These are phyloP conservation scores for Hypocryptadius cinnamomeus DNA, from an alignment of 2,113 vertebrate genomes.

Conservation along the genomic window DNA sequence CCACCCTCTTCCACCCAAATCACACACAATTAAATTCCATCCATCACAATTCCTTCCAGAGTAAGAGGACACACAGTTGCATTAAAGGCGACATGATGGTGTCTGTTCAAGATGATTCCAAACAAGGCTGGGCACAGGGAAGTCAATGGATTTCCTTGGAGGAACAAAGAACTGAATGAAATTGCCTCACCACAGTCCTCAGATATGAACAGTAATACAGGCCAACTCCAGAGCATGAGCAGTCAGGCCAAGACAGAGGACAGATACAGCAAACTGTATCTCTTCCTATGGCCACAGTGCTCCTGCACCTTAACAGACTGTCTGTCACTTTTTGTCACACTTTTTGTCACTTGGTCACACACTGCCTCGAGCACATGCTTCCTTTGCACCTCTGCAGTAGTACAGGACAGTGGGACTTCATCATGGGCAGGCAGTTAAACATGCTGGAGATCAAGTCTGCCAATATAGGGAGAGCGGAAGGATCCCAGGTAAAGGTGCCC, in stretches of 20 bases:
- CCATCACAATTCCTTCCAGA: not conserved
- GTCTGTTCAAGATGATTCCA: not conserved
- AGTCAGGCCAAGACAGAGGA: not conserved
- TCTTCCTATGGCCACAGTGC: not conserved
- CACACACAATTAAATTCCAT: not conserved
- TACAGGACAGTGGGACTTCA: not conserved
- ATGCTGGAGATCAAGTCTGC: slow-evolving; percentile 78
- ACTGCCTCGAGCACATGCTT: not conserved
- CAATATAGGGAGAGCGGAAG: slow-evolving; percentile 83
- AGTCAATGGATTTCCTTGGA: not conserved
- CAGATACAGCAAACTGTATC: not conserved
- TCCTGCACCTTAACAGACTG: not conserved
- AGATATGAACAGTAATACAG: not conserved
- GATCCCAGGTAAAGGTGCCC: slow-evolving; percentile 92
- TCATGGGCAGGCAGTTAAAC: slow-evolving; percentile 43
- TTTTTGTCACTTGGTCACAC: not conserved
- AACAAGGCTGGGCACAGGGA: not conserved
- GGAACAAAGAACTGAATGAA: not conserved
- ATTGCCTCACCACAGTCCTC: not conserved
- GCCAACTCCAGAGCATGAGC: not conserved
- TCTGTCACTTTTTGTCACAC: not conserved
- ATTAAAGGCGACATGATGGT: not conserved
- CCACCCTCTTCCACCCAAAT: not conserved
- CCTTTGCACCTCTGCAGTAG: not conserved
- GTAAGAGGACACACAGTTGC: not conserved